phyloP scores from a whole-genome alignment of 2,113 vertebrate genomes.

The Ctenomys sociabilis region DNA sequence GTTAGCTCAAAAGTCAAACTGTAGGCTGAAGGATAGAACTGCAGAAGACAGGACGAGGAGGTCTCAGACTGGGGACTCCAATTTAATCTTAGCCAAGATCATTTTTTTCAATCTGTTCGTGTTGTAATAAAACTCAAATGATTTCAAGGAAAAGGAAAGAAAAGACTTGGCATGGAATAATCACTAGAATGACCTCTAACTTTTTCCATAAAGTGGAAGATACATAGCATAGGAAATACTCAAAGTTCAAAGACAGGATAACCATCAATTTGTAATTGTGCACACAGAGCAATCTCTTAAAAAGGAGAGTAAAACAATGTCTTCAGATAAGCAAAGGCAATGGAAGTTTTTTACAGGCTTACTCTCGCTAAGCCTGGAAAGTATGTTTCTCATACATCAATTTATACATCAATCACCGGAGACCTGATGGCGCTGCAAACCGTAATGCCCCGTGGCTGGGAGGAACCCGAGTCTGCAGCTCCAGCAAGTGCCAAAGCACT shows the following conservation, averaged over 20 bases:
- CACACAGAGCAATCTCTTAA: background rate
- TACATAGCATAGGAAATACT: background rate
- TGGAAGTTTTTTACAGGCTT: background rate
- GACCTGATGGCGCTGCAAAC: background rate
- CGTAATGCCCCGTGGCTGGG: background rate
- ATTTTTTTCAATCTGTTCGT: background rate
- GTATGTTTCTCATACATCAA: background rate
- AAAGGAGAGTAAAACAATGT: background rate
- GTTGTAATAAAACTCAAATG: background rate
- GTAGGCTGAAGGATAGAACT: background rate
- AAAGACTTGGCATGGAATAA: background rate
- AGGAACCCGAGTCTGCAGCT: background rate
- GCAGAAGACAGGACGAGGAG: background rate
- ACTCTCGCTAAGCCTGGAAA: background rate
- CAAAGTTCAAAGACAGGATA: background rate
- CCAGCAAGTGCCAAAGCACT: background rate
- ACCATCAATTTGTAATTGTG: background rate
- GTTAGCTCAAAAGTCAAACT: background rate
- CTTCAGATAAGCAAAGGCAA: background rate
- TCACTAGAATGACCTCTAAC: background rate
- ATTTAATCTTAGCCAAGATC: background rate
- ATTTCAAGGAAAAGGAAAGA: background rate
- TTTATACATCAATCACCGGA: background rate
- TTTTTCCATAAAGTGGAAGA: background rate
- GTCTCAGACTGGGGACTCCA: background rate